Evolutionary conservation across 2,888 invertebrate genomes (phyloP), one percentile per base, ranked within the genome.

Genomic region (Hirtodrosophila confusa): DNA sequence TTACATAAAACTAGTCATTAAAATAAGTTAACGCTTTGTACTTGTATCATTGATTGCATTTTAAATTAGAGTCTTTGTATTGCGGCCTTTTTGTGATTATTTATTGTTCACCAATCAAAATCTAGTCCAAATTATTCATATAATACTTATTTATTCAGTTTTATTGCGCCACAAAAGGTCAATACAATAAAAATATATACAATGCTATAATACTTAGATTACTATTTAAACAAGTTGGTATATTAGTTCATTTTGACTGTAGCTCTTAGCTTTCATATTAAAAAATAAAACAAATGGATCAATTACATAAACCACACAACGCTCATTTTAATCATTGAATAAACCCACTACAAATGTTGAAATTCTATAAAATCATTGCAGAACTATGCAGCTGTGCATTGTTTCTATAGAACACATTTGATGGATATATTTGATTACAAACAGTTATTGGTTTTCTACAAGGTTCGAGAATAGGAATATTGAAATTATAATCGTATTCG

Each of bases 71-170:
- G 50, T 70, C 66, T 68, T 69, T 61, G 73, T n/a, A 77, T 58
- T 75, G 73, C 69, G 70, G 78, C 78, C 70, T 84, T 78, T 78
- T 75, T 80, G 85, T 84, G 85, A 84, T 83, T 67, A 60, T 68
- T 80, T 69, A 53, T 36, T 51, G 61, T 68, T 63, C 55, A 63
- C 56, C 57, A 63, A 55, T 47, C 63, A 66, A 77, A 83, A 73
- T 84, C 80, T 83, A 83, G 83, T 80, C 80, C 70, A 83, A 84
- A 83, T 72, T 75, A 69, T 74, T 55, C 50, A 41, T 47, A 41
- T 11, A 56, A 9, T 33, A 29, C 27, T 23, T 36, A 12, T 27
- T 44, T 53, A 33, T 35, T 49, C 49, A 37, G 37, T 37, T 58
- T 51, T 17, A 44, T 43, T 48, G 23, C 8, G 31, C 6, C 17